Base-by-base conservation (phyloP, 1,140 invertebrate species). In the Leptonema lineaticorne region DNA sequence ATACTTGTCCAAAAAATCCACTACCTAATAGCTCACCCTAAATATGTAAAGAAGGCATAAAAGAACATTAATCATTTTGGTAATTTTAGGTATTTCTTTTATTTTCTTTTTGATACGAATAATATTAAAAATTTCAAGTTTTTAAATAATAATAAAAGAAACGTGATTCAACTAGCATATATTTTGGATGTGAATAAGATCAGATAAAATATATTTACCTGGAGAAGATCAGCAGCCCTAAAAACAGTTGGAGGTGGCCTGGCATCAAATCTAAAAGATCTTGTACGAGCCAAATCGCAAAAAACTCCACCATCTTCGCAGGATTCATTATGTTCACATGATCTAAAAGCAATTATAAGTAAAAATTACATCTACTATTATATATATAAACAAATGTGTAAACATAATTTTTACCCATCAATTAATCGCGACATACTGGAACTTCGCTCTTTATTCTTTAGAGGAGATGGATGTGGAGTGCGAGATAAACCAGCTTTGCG, bases 1-100 rank as follows among this genome's bases (percentile, higher is more conserved):
- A 94, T 14, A 93, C 91, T 79, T 95, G 92, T 1, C 95, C 95
- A 78, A 96, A 97, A 81, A 96, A 97, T 20, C 95, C 95, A 77
- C 93, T 91, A 7, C 95, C 95, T 5, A 97, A 79, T 1, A 97
- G 83, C 77, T 95, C 92, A 28, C 94, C 94, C 81, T 85, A 77
- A 20, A 16, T 18, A 45, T 68, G 22, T 22, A 37, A n/a, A 2
- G 2, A 4, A 16, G 4, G n/a, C n/a, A n/a, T n/a, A n/a, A n/a
- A n/a, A n/a, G n/a, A n/a, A n/a, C n/a, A n/a, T n/a, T n/a, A n/a
- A n/a, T n/a, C n/a, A n/a, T n/a, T n/a, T n/a, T n/a, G n/a, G n/a
- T n/a, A n/a, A n/a, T n/a, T n/a, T n/a, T n/a, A n/a, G n/a, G n/a
- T n/a, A n/a, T n/a, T n/a, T n/a, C n/a, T n/a, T n/a, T n/a, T n/a